phyloP scores from a whole-genome alignment of 2,113 vertebrate species.

The Heliornis fulica region DNA sequence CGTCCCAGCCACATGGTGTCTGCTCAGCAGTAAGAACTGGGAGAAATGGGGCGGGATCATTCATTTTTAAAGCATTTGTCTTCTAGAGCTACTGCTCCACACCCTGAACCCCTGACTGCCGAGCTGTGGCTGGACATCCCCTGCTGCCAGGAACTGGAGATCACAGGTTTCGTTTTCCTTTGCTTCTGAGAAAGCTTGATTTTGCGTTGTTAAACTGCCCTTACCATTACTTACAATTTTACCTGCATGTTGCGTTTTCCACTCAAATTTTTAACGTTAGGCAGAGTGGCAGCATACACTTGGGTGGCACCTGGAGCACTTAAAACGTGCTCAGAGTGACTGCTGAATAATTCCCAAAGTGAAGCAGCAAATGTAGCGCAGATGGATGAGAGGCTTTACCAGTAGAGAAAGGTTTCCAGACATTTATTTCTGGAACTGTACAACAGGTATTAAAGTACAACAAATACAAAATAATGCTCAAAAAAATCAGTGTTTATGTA shows the following conservation, averaged over 20 bases:
- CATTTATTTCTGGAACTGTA: conserved; percentile 99
- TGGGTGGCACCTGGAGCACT: accelerated
- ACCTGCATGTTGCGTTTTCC: background rate
- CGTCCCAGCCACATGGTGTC: accelerated
- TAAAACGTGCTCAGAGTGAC: background rate
- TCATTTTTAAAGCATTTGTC: accelerated
- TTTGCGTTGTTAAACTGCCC: background rate
- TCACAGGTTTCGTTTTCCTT: background rate
- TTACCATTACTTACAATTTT: background rate
- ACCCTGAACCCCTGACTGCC: background rate
- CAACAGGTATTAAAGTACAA: conserved; percentile 99
- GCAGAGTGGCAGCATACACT: accelerated
- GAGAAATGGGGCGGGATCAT: background rate
- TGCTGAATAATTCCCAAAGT: background rate
- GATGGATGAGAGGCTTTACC: conserved; percentile 37
- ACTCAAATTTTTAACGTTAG: background rate
- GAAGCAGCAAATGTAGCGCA: background rate
- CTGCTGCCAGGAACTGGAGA: background rate
- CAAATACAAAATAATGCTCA: conserved; percentile 99
- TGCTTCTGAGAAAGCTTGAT: background rate
- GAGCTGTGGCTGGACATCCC: too few species aligned
- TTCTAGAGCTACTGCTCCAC: accelerated
- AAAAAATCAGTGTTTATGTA: conserved; percentile 98
- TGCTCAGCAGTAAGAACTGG: background rate
- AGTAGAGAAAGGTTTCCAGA: conserved; percentile 89